phyloP scores from a whole-genome alignment of 2,888 invertebrate genomes.

The Anoplius nigerrimus region DNA sequence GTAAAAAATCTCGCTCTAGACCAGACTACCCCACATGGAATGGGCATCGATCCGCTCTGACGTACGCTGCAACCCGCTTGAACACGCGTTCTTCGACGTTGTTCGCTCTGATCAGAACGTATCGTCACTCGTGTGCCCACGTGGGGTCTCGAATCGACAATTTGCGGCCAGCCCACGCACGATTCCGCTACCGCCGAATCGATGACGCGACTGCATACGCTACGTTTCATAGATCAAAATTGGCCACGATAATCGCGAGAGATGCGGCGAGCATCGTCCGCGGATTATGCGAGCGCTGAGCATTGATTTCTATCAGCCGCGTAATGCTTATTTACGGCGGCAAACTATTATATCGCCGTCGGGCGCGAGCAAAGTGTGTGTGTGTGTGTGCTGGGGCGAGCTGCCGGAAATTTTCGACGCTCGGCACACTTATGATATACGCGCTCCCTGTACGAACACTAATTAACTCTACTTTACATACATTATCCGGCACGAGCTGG shows the following conservation, averaged over 20 bases:
- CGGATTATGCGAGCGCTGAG: background rate
- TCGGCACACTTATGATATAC: background rate
- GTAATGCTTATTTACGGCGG: conserved; percentile 6
- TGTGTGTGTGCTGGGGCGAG: background rate
- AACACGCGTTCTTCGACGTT: too few species aligned
- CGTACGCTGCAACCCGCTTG: too few species aligned
- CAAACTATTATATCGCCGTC: conserved; percentile 2
- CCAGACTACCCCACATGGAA: too few species aligned
- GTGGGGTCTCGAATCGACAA: too few species aligned
- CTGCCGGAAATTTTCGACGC: conserved; percentile 1
- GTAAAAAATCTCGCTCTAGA: too few species aligned
- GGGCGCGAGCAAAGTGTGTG: background rate
- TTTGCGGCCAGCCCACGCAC: too few species aligned
- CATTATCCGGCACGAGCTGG: too few species aligned
- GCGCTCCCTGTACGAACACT: background rate
- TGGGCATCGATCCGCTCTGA: too few species aligned
- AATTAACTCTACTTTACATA: conserved; percentile 2
- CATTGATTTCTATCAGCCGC: conserved; percentile 7
- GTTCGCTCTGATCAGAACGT: too few species aligned
- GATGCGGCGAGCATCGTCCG: background rate
- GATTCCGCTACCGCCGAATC: too few species aligned
- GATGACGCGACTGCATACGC: too few species aligned
- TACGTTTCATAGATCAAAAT: background rate
- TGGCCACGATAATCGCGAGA: background rate
- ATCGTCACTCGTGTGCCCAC: too few species aligned